Percentiles rank a stretch among this genome's conserved stretches.
phyloP scores from a whole-genome alignment of 2,888 invertebrate genomes.

The Cartodere bifasciata region DNA sequence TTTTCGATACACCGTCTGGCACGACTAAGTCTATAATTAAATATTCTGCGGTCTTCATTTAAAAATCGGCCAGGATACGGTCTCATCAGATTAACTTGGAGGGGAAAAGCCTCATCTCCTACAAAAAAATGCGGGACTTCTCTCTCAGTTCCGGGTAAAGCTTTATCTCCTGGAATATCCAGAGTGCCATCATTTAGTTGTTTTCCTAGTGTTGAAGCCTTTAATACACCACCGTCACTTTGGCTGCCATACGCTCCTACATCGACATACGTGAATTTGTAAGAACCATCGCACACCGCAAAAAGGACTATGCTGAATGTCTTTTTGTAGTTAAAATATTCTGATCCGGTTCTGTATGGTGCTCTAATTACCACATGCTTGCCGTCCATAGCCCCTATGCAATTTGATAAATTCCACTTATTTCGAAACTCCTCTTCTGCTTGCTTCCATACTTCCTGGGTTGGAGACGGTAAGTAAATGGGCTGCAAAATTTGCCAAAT shows the following conservation, averaged over 20 bases:
- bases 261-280: constrained; percentile 8
- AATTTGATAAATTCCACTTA: constrained; percentile 16
- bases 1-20: neutral
- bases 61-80: too few species aligned
- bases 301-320: constrained; percentile 9
- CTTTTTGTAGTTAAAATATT: constrained; percentile 10
- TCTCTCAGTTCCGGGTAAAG: too few species aligned
- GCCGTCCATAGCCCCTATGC: constrained; percentile 14
- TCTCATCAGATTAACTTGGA: too few species aligned
- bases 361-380: constrained; percentile 10
- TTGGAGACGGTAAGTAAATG: constrained; percentile 11
- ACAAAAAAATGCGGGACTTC: too few species aligned
- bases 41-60: too few species aligned
- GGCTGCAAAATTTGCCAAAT: too few species aligned
- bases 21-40: too few species aligned
- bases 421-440: constrained; percentile 13
- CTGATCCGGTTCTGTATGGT: constrained; percentile 7
- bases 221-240: too few species aligned
- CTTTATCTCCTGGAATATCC: too few species aligned
- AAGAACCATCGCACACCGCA: constrained; percentile 8
- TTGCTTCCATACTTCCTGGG: constrained; percentile 10
- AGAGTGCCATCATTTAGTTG: too few species aligned
- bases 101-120: too few species aligned
- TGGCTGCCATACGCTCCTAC: constrained; percentile 3
- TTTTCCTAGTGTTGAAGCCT: too few species aligned